Evolutionary conservation across 2,113 vertebrate species (phyloP).

Genomic region (Calonectris borealis): DNA sequence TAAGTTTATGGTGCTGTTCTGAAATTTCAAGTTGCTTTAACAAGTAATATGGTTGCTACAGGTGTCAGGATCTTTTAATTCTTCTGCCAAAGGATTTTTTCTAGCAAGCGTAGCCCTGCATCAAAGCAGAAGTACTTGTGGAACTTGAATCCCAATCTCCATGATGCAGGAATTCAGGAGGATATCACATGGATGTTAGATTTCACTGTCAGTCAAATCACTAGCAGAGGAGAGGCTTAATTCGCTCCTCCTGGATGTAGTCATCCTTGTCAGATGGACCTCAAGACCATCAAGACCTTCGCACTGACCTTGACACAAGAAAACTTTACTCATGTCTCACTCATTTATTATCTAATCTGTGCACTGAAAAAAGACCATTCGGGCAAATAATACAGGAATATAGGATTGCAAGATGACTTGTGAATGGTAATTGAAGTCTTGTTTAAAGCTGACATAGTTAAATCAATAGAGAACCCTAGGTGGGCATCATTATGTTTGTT

Average conservation of each 20-base stretch:
- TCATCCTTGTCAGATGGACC: neutral
- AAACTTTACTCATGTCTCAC: neutral
- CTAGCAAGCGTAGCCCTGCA: neutral
- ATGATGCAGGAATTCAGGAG: neutral
- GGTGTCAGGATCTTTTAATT: neutral
- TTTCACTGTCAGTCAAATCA: neutral
- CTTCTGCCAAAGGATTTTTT: neutral
- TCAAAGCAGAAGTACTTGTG: neutral
- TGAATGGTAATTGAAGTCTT: neutral
- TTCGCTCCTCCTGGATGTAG: neutral
- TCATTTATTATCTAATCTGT: neutral
- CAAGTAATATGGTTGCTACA: neutral
- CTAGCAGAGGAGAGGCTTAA: neutral
- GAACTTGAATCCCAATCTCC: neutral
- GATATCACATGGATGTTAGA: neutral
- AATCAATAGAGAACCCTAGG: neutral
- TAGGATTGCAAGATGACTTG: neutral
- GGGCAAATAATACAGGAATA: neutral
- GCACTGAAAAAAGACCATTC: neutral
- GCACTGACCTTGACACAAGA: neutral
- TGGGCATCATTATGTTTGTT: neutral
- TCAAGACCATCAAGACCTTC: neutral
- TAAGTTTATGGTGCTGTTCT: neutral
- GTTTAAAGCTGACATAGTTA: neutral
- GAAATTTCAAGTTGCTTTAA: neutral